These are phyloP conservation scores for Colletes latitarsis DNA, from an alignment of 1,140 invertebrate genomes.

Conservation along the genomic window DNA sequence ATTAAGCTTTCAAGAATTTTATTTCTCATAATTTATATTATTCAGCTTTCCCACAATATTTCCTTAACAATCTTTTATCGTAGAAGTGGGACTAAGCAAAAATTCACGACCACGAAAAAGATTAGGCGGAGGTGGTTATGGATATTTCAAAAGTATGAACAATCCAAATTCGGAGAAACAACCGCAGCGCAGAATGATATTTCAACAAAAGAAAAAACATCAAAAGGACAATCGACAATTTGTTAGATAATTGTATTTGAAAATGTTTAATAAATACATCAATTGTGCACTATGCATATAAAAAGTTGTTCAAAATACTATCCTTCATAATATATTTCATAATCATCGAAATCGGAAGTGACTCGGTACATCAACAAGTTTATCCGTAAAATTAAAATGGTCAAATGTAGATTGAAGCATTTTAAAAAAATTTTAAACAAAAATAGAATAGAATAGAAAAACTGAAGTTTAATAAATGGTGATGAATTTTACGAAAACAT, in stretches of 20 bases:
- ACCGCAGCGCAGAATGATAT: conserved; percentile 78
- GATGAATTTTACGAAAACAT: no score
- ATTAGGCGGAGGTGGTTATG: conserved; percentile 90
- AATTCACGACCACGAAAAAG: conserved; percentile 86
- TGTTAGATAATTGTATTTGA: conserved; percentile 75
- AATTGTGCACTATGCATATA: no score
- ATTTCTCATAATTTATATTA: not conserved
- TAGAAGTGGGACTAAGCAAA: conserved; percentile 84
- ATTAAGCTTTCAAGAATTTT: no score
- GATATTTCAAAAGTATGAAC: conserved; percentile 87
- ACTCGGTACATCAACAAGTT: no score
- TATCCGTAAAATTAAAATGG: no score
- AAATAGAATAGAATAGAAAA: no score
- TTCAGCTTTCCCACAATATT: not conserved
- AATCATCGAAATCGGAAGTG: no score
- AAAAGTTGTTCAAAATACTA: no score
- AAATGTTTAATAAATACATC: not conserved
- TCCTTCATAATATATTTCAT: no score
- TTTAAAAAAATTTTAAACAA: no score
- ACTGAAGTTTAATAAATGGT: no score
- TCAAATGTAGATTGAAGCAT: no score
- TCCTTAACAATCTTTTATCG: conserved; percentile 68
- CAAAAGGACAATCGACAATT: conserved; percentile 80
- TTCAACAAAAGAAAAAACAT: conserved; percentile 72
- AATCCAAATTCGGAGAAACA: conserved; percentile 75